These are phyloP conservation scores for Nansenia antarctica DNA, from an alignment of 2,113 vertebrate species.

Conservation along the genomic window DNA sequence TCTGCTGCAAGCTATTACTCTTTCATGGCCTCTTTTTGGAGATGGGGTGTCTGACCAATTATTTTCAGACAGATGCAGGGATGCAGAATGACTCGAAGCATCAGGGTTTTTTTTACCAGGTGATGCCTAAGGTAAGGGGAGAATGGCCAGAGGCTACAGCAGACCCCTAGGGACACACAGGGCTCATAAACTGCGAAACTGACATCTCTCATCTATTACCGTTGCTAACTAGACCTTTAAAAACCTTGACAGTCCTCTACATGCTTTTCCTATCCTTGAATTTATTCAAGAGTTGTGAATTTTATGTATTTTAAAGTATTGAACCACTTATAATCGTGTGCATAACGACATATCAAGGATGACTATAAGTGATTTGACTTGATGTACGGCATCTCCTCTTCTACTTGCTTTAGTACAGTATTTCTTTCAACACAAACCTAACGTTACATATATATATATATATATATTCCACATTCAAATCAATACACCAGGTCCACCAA, in stretches of 20 bases:
- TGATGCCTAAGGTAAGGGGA: slow-evolving; percentile 98
- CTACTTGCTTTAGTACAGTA: slow-evolving; percentile 53
- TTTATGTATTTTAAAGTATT: slow-evolving; percentile 66
- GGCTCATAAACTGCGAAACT: slow-evolving; percentile 98
- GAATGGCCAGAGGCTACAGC: slow-evolving; percentile 98
- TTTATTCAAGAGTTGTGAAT: slow-evolving; percentile 65
- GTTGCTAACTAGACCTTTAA: slow-evolving; percentile 99
- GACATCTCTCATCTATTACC: slow-evolving; percentile 99
- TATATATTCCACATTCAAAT: slow-evolving; percentile 63
- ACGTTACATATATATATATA: too few relatives aligned
- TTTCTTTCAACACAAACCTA: slow-evolving; percentile 59
- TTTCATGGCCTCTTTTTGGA: slow-evolving; percentile 83
- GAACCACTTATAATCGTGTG: slow-evolving; percentile 59
- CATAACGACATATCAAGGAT: slow-evolving; percentile 69
- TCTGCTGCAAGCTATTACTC: slow-evolving; percentile 77
- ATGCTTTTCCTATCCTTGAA: slow-evolving; percentile 65
- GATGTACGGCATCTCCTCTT: slow-evolving; percentile 24
- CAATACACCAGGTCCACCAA: slow-evolving; percentile 47
- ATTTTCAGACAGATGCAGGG: slow-evolving; percentile 99
- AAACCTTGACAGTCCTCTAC: slow-evolving; percentile 94
- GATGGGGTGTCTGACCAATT: slow-evolving; percentile 98
- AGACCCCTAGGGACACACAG: slow-evolving; percentile 90
- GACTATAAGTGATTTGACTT: slow-evolving; percentile 41
- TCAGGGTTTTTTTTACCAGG: slow-evolving; percentile 89
- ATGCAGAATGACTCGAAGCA: slow-evolving; percentile 99